Evolutionary conservation across 2,888 invertebrate genomes (phyloP).

Genomic region (Eucera pruinosa): DNA sequence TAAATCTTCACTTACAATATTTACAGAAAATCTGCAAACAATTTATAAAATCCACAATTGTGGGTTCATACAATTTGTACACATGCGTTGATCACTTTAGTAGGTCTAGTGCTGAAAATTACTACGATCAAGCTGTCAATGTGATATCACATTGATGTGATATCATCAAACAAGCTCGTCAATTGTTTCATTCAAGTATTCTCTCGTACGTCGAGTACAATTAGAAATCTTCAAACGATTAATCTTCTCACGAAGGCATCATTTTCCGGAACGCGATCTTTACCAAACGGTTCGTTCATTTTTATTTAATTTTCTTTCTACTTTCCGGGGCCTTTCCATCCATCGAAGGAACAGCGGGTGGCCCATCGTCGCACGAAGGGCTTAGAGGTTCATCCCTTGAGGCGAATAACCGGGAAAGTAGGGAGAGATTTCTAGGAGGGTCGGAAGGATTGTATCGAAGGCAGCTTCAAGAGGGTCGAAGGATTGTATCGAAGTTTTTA

Average conservation of each 20-base stretch:
- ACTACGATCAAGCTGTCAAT: background rate
- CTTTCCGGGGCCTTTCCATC: conserved; percentile 7
- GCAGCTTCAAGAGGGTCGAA: conserved; percentile 55
- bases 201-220: background rate
- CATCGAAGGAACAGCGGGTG: conserved; percentile 8
- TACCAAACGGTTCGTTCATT: conserved; percentile 25
- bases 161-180: too few relatives aligned
- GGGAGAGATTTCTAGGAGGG: conserved; percentile 51
- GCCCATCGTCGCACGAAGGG: conserved; percentile 51
- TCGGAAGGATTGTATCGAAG: conserved; percentile 60
- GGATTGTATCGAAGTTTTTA: conserved; percentile 73
- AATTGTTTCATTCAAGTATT: background rate
- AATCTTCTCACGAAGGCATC: background rate
- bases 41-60: too few relatives aligned
- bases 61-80: too few relatives aligned
- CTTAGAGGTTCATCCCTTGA: conserved; percentile 64
- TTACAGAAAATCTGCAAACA: too few relatives aligned
- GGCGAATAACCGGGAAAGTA: conserved; percentile 60
- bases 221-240: conserved; percentile 5
- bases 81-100: too few relatives aligned
- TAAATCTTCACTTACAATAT: too few relatives aligned
- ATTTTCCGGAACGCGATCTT: background rate
- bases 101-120: too few relatives aligned
- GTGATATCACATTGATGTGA: background rate
- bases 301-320: conserved; percentile 34